phyloP scores from a whole-genome alignment of 2,888 invertebrate species.

The Oligia strigilis region DNA sequence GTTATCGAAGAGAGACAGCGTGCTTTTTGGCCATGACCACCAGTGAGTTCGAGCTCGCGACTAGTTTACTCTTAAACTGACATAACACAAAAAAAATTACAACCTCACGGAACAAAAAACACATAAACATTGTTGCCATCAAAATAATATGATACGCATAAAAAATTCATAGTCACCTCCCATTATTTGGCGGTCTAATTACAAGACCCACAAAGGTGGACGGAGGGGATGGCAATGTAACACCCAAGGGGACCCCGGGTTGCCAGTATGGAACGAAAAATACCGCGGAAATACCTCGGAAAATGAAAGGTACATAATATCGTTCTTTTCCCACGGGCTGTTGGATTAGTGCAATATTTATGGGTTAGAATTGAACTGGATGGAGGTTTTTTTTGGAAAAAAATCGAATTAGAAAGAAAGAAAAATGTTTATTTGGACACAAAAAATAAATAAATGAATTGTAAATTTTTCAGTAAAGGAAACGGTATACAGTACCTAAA shows the following conservation, averaged over 20 bases:
- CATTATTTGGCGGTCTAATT: constrained; percentile 65
- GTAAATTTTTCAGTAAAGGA: neutral
- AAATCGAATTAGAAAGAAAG: neutral
- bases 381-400: neutral
- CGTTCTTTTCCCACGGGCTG: constrained; percentile 11
- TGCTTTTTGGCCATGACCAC: no score
- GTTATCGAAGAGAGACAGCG: no score
- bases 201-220: constrained; percentile 57
- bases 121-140: constrained; percentile 23
- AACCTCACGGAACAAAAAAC: constrained; percentile 8
- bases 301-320: constrained; percentile 39
- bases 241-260: constrained; percentile 50
- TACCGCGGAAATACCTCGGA: constrained; percentile 36
- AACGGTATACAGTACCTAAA: neutral
- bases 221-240: constrained; percentile 37
- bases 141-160: constrained; percentile 59
- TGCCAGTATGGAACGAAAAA: constrained; percentile 46
- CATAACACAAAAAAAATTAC: constrained; percentile 26
- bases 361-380: constrained; percentile 5
- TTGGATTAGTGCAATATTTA: constrained; percentile 32
- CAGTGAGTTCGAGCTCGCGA: no score
- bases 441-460: no score
- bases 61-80: neutral
- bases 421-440: no score
- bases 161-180: constrained; percentile 64